These are phyloP conservation scores for Eurytoma californica DNA, from an alignment of 2,888 invertebrate genomes.

Conservation along the genomic window DNA sequence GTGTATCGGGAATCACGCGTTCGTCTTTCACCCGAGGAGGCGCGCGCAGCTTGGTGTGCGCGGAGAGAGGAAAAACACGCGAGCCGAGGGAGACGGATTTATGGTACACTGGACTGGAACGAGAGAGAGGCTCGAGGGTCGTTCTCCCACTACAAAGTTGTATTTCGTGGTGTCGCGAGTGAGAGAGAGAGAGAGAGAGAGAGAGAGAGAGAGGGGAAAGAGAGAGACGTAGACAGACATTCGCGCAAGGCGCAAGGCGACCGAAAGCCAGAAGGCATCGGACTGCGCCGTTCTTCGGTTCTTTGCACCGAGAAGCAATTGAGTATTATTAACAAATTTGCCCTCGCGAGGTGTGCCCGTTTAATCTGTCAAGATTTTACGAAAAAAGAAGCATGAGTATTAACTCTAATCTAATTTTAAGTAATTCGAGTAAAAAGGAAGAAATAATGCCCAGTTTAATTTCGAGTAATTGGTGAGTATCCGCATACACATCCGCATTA, in stretches of 20 bases:
- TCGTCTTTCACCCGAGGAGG: too few species aligned
- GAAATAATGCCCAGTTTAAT: conserved; percentile 80
- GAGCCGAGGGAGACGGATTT: not conserved
- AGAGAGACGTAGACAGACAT: not conserved
- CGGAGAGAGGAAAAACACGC: not conserved
- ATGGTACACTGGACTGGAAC: not conserved
- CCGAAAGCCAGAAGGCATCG: not conserved
- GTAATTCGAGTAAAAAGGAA: conserved; percentile 73
- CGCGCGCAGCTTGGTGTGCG: not conserved
- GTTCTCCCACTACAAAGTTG: too few species aligned
- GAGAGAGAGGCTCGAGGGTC: not conserved
- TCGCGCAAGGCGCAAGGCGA: not conserved
- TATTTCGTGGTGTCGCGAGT: not conserved
- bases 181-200: conserved; percentile 5
- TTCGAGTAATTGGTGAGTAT: conserved; percentile 81
- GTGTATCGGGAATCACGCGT: too few species aligned
- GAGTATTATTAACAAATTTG: conserved; percentile 29
- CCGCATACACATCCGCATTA: not conserved
- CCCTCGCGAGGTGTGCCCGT: conserved; percentile 48
- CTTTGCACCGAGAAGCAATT: not conserved
- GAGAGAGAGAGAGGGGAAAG: not conserved
- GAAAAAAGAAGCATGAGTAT: conserved; percentile 74
- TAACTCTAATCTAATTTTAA: conserved; percentile 70
- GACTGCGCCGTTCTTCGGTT: not conserved
- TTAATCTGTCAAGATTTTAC: conserved; percentile 71